These are phyloP conservation scores for Struthio camelus DNA, from an alignment of 2,113 vertebrate genomes.

Conservation along the genomic window DNA sequence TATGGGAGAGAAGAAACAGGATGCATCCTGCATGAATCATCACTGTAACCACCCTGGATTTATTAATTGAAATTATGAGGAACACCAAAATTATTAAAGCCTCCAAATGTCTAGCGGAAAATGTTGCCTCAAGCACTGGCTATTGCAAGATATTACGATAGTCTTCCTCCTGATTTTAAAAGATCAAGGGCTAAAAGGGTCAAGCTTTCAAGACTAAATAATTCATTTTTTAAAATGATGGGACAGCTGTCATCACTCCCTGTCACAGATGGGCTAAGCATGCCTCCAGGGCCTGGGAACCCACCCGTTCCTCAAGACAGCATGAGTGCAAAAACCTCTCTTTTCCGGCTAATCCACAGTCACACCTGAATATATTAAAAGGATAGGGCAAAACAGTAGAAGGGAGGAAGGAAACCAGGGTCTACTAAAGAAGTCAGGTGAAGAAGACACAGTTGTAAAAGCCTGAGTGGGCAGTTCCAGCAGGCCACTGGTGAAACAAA, in stretches of 20 bases:
- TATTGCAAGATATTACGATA: not conserved
- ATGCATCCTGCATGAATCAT: constrained; percentile 64
- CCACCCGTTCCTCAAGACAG: not conserved
- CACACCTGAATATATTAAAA: no score
- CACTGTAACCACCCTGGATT: constrained; percentile 54
- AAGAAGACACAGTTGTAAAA: not conserved
- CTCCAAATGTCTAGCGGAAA: constrained; percentile 7
- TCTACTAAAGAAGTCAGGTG: not conserved
- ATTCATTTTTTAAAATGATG: not conserved
- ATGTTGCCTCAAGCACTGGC: not conserved
- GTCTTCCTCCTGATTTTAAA: not conserved
- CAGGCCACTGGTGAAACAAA: not conserved
- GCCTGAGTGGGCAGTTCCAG: not conserved
- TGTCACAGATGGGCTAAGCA: not conserved
- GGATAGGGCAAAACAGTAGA: no score
- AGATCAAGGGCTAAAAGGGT: not conserved
- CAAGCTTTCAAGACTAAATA: not conserved
- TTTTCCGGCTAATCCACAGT: not conserved
- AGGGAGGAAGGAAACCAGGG: not conserved
- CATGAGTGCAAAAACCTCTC: not conserved
- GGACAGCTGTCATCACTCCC: accelerated
- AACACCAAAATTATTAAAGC: constrained; percentile 44
- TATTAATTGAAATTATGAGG: constrained; percentile 46
- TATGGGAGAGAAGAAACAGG: constrained; percentile 60
- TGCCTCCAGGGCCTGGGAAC: not conserved